Evolutionary conservation across 1,140 invertebrate genomes (phyloP).

Genomic region (Temnothorax nylanderi): DNA sequence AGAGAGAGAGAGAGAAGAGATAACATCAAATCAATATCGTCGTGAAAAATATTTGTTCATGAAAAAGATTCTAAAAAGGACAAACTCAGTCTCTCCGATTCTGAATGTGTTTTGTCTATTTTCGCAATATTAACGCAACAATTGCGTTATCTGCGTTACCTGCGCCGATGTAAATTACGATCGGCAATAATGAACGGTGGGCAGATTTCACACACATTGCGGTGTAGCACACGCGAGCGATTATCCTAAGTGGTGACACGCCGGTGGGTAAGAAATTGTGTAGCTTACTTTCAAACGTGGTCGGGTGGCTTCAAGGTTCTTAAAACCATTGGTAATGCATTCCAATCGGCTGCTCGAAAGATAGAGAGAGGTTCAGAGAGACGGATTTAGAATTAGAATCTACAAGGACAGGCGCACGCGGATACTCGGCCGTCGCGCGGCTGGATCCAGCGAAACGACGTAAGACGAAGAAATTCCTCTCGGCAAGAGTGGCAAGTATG

Average conservation of each 20-base stretch:
- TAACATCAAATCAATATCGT: neutral
- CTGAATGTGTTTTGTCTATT: constrained; percentile 13
- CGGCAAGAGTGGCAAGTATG: constrained; percentile 61
- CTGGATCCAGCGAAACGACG: constrained; percentile 71
- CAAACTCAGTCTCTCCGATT: neutral
- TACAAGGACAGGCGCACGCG: constrained; percentile 73
- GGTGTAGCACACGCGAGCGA: constrained; percentile 54
- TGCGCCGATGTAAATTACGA: constrained; percentile 44
- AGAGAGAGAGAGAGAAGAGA: neutral
- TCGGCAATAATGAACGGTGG: constrained; percentile 59
- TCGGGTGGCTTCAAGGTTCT: constrained; percentile 74
- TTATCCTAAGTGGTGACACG: constrained; percentile 69
- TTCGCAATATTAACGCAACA: constrained; percentile 34
- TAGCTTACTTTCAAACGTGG: constrained; percentile 75
- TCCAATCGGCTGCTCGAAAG: constrained; percentile 75
- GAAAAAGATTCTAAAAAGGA: neutral
- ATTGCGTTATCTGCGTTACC: constrained; percentile 25
- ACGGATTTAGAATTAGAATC: constrained; percentile 77
- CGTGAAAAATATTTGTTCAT: neutral
- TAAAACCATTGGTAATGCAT: constrained; percentile 76
- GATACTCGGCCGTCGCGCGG: constrained; percentile 67
- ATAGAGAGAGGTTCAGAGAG: constrained; percentile 76
- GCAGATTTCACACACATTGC: constrained; percentile 60
- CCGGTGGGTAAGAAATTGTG: constrained; percentile 72
- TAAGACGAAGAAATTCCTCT: constrained; percentile 67